Conservation (phyloP, 2,113 vertebrate genomes). For the Dendrocopos noguchii region DNA sequence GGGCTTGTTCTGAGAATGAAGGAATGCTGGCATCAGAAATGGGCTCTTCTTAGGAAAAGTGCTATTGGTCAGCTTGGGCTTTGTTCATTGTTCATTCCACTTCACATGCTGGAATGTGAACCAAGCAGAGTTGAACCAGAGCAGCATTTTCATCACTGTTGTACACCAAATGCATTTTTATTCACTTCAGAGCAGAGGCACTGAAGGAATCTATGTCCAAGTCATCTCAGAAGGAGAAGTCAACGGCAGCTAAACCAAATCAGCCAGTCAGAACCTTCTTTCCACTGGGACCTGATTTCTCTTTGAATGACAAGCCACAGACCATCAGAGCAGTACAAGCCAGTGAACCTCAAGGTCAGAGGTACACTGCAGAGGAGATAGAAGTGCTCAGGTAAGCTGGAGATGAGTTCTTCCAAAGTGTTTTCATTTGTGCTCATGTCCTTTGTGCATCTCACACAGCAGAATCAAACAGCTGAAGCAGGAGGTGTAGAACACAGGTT, state of each 20-base stretch:
- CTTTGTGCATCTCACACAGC: not conserved
- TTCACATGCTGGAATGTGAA: not conserved
- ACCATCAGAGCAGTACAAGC: conserved; percentile 85
- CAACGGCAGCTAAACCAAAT: conserved; percentile 72
- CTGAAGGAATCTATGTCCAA: conserved; percentile 89
- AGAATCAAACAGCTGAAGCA: not conserved
- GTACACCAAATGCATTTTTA: not conserved
- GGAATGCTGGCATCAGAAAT: not conserved
- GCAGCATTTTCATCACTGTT: not conserved
- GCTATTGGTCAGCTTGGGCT: not conserved
- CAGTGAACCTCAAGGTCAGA: conserved; percentile 89
- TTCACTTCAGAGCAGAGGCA: conserved; percentile 88
- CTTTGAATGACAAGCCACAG: conserved; percentile 87
- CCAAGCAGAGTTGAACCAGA: not conserved
- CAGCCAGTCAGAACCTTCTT: conserved; percentile 84
- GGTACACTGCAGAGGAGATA: conserved; percentile 93
- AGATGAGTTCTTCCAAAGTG: not conserved
- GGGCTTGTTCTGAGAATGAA: not conserved
- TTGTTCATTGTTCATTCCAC: not conserved
- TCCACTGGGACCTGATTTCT: conserved; percentile 90
- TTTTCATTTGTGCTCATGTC: not conserved
- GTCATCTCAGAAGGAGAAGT: conserved; percentile 79
- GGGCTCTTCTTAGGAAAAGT: not conserved
- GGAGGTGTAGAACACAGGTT: not conserved
- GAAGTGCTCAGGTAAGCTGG: conserved; percentile 91